phyloP scores from a whole-genome alignment of 1,140 invertebrate genomes.

The Brachionus calyciflorus region DNA sequence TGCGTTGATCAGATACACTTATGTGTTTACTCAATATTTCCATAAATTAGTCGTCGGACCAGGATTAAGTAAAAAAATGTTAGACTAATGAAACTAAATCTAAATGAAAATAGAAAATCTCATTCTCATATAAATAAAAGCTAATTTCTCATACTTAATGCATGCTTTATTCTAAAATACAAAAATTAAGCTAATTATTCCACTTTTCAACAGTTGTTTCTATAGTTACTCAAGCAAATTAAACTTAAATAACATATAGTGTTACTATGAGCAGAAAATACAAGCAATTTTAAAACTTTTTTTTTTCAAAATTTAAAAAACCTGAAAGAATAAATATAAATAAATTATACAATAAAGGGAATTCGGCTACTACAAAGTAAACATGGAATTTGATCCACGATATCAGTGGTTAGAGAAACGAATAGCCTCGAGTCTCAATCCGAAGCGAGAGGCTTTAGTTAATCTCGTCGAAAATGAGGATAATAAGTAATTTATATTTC shows the following conservation, averaged over 20 bases:
- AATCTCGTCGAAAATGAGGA: slow-evolving; percentile 59
- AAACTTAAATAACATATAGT: slow-evolving; percentile 30
- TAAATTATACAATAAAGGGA: neutral
- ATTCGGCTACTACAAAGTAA: neutral
- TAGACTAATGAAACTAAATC: no score
- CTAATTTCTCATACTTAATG: no score
- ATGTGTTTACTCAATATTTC: no score
- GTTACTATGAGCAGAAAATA: slow-evolving; percentile 18
- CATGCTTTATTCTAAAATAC: no score
- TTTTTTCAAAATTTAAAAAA: slow-evolving; percentile 16
- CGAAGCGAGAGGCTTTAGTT: slow-evolving; percentile 58
- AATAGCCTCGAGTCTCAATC: slow-evolving; percentile 56
- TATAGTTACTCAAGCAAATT: neutral
- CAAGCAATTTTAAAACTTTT: neutral
- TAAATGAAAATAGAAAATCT: no score
- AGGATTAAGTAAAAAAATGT: no score
- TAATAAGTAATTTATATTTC: slow-evolving; percentile 55
- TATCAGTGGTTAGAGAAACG: slow-evolving; percentile 58
- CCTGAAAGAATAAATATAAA: neutral
- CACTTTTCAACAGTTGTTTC: slow-evolving; percentile 12
- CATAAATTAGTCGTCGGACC: no score
- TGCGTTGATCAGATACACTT: no score
- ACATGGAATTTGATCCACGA: slow-evolving; percentile 53
- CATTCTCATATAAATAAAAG: no score
- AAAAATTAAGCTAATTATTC: slow-evolving; percentile 32